Percentiles rank a stretch among this genome's conserved stretches.
Evolutionary conservation across 2,113 vertebrate species (phyloP).

Genomic region (Leucoraja erinaceus): DNA sequence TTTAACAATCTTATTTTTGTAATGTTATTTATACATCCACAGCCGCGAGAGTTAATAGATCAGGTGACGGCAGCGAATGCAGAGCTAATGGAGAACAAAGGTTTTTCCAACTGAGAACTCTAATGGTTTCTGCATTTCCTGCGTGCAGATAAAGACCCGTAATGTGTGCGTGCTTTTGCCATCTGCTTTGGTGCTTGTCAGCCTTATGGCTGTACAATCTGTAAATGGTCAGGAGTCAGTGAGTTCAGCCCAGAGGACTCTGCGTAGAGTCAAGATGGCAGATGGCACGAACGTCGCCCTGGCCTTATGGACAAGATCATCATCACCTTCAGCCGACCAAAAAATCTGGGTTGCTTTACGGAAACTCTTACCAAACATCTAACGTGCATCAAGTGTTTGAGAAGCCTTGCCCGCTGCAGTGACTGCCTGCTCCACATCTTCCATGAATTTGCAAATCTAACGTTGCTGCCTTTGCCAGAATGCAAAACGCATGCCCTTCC

Average conservation of each 20-base stretch:
- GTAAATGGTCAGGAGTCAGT: slow-evolving; percentile 69
- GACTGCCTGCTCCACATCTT: not conserved
- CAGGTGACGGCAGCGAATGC: not conserved
- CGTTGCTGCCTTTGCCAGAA: slow-evolving; percentile 15
- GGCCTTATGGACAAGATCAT: slow-evolving; percentile 46
- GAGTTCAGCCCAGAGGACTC: slow-evolving; percentile 62
- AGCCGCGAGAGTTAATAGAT: not conserved
- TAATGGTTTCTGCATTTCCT: slow-evolving; percentile 35
- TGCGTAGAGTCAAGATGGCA: slow-evolving; percentile 64
- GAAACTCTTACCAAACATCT: slow-evolving; percentile 19
- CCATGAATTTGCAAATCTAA: not conserved
- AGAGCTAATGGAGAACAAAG: not conserved
- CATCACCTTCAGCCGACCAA: slow-evolving; percentile 38
- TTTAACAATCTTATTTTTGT: not conserved
- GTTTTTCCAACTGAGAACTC: slow-evolving; percentile 36
- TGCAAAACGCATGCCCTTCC: slow-evolving; percentile 21
- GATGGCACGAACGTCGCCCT: slow-evolving; percentile 56
- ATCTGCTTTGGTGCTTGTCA: slow-evolving; percentile 68
- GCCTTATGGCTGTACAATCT: slow-evolving; percentile 64
- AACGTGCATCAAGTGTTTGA: not conserved
- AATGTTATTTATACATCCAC: slow-evolving; percentile 8
- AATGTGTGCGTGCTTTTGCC: slow-evolving; percentile 60
- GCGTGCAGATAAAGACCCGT: slow-evolving; percentile 44
- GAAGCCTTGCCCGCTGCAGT: not conserved
- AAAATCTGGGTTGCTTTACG: not conserved